phyloP scores from a whole-genome alignment of 2,113 vertebrate genomes.

The Catharus minimus region DNA sequence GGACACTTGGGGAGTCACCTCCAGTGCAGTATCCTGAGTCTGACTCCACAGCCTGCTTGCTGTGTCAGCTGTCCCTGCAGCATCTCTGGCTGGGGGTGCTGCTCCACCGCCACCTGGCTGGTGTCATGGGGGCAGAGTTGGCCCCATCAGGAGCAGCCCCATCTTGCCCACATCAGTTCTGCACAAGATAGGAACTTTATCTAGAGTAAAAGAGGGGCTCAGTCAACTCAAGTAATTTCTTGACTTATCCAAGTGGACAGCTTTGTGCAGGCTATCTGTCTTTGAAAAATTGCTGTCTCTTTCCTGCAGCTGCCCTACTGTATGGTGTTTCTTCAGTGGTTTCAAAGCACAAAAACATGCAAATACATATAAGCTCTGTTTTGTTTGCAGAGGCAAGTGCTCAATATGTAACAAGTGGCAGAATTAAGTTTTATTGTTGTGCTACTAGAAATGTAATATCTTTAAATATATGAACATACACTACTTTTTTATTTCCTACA shows the following conservation, averaged over 20 bases:
- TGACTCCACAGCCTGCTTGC: neutral
- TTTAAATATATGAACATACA: neutral
- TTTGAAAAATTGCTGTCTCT: neutral
- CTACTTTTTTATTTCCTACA: neutral
- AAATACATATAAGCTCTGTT: neutral
- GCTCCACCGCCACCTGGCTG: neutral
- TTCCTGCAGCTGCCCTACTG: rapidly evolving
- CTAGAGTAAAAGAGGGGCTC: neutral
- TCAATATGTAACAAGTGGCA: neutral
- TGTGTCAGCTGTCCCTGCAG: neutral
- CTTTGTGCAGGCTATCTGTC: neutral
- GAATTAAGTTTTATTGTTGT: neutral
- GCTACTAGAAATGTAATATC: neutral
- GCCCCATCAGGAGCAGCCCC: neutral
- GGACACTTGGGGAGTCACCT: rapidly evolving
- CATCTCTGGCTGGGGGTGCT: neutral
- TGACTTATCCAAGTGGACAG: rapidly evolving
- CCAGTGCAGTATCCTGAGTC: too few species aligned
- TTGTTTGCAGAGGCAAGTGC: neutral
- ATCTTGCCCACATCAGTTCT: neutral
- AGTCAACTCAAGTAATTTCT: rapidly evolving
- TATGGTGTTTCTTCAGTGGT: neutral
- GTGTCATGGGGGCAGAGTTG: neutral
- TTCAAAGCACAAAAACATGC: neutral
- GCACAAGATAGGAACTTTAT: neutral